Evolutionary conservation across 2,888 invertebrate genomes (phyloP).

Genomic region (Tetropium fuscum): DNA sequence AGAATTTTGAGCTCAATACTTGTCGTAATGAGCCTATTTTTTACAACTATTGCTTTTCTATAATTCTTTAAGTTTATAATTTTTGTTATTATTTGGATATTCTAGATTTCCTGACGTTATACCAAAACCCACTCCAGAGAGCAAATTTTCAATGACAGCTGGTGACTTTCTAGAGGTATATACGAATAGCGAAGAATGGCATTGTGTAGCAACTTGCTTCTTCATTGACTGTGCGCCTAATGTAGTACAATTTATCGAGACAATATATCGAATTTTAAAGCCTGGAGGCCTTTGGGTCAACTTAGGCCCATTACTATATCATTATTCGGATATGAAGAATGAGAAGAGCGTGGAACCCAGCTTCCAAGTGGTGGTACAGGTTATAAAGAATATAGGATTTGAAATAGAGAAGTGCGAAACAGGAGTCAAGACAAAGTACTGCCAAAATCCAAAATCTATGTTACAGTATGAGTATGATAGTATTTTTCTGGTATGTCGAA

Average conservation of each 20-base stretch:
- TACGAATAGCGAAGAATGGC: slow-evolving; percentile 79
- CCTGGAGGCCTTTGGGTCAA: slow-evolving; percentile 93
- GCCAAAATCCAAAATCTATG: slow-evolving; percentile 94
- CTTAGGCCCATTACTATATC: slow-evolving; percentile 92
- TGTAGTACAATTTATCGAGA: slow-evolving; percentile 93
- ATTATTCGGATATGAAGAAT: slow-evolving; percentile 86
- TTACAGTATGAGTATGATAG: slow-evolving; percentile 92
- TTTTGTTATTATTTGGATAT: slow-evolving; percentile 23
- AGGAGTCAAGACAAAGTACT: slow-evolving; percentile 87
- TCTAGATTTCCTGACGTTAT: slow-evolving; percentile 88
- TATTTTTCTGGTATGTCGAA: slow-evolving; percentile 91
- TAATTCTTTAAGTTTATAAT: background rate
- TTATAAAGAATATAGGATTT: slow-evolving; percentile 83
- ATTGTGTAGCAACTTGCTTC: slow-evolving; percentile 96
- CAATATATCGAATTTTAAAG: slow-evolving; percentile 89
- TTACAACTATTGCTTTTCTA: no score
- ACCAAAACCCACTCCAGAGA: slow-evolving; percentile 75
- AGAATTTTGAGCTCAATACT: no score
- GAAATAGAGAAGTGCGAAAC: slow-evolving; percentile 83
- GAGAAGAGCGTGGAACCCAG: slow-evolving; percentile 95
- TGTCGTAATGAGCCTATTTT: no score
- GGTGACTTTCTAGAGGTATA: slow-evolving; percentile 97
- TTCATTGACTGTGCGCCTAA: slow-evolving; percentile 99
- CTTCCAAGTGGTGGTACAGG: slow-evolving; percentile 76
- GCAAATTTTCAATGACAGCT: slow-evolving; percentile 93